Evolutionary conservation across 2,888 invertebrate species (phyloP).

Genomic region (Clivina fossor): DNA sequence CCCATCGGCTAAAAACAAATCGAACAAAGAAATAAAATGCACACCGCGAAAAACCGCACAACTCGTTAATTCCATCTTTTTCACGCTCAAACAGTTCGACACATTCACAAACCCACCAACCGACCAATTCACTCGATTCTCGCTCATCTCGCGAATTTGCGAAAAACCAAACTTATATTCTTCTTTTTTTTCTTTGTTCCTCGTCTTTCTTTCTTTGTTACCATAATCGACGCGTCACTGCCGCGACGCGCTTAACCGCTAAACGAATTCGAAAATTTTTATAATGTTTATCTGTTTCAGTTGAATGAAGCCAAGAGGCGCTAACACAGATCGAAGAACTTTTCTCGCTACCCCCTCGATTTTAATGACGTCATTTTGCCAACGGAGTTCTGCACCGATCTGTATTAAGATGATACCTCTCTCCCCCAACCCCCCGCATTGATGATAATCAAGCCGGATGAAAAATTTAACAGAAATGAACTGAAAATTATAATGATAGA

Average conservation of each 20-base stretch:
- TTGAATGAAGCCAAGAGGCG: conserved; percentile 21
- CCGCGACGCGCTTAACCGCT: conserved; percentile 16
- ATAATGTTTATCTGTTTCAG: conserved; percentile 27
- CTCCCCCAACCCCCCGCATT: no score
- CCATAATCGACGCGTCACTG: conserved; percentile 21
- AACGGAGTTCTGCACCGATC: conserved; percentile 23
- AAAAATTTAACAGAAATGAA: conserved; percentile 17
- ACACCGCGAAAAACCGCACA: conserved; percentile 23
- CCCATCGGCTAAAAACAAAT: no score
- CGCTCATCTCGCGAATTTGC: no score
- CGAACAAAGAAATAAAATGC: conserved; percentile 20
- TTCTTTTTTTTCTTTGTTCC: no score
- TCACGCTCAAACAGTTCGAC: neutral
- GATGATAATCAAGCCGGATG: conserved; percentile 26
- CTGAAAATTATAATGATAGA: conserved; percentile 26
- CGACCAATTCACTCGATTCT: no score
- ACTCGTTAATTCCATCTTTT: conserved; percentile 18
- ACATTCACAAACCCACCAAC: no score
- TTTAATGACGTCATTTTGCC: conserved; percentile 27
- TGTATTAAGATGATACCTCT: conserved; percentile 29
- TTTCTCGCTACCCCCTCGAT: conserved; percentile 17
- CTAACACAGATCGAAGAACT: conserved; percentile 23
- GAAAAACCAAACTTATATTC: no score
- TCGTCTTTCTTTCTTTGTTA: neutral
- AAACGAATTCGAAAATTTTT: conserved; percentile 26